These are phyloP conservation scores for Myiozetetes cayanensis DNA, from an alignment of 2,113 vertebrate genomes.

Conservation along the genomic window DNA sequence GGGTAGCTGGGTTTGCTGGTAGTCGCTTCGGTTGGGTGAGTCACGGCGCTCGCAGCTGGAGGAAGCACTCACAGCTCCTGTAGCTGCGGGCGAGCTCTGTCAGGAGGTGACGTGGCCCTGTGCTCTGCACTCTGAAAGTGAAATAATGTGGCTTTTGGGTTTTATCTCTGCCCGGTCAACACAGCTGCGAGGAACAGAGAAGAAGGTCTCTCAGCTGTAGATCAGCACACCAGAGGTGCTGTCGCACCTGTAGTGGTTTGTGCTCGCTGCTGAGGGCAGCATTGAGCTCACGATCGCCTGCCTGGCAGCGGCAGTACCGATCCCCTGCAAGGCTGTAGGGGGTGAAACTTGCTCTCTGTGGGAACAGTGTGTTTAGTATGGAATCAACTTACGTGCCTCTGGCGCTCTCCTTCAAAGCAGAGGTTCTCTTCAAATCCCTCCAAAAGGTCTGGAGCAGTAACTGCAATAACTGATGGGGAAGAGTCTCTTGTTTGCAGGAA, in stretches of 20 bases:
- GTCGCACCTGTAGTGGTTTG: not conserved
- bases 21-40: not conserved
- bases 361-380: not conserved
- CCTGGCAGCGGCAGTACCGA: accelerated
- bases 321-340: accelerated
- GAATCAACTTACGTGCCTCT: not conserved
- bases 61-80: accelerated
- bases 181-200: not conserved
- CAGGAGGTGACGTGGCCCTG: not conserved
- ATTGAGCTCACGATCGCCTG: not conserved
- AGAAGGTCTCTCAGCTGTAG: accelerated
- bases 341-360: not conserved
- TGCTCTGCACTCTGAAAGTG: not conserved
- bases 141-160: not conserved
- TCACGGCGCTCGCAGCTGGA: accelerated
- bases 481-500: not conserved
- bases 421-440: not conserved
- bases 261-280: constrained; percentile 5
- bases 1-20: not conserved
- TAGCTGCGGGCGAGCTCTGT: not conserved
- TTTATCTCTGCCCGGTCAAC: not conserved
- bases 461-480: not conserved
- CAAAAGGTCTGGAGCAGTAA: not conserved
- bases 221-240: accelerated
- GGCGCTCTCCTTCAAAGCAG: not conserved